A percentile compares a stretch with the other conserved stretches of the same genome.
Conservation (phyloP, 2,888 invertebrate genomes). For the Vanessa cardui region DNA sequence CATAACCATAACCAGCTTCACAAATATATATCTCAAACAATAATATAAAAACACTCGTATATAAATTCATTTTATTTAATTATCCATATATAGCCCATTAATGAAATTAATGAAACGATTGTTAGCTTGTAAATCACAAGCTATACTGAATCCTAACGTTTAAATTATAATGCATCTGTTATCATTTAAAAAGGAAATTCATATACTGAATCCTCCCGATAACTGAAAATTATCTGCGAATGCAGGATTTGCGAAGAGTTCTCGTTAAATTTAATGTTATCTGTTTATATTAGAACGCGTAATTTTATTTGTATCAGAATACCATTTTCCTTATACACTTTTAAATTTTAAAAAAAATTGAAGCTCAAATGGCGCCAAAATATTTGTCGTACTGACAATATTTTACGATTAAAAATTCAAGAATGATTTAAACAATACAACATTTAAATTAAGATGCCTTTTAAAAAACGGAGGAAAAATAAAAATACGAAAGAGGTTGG, state of each 20-base stretch:
- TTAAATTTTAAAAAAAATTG: not conserved
- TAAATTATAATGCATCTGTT: slow-evolving; percentile 50
- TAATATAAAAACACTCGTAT: slow-evolving; percentile 56
- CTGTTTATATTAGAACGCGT: slow-evolving; percentile 10
- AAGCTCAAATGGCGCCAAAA: not conserved
- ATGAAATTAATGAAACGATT: slow-evolving; percentile 41
- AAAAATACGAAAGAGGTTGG: slow-evolving; percentile 8
- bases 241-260: slow-evolving; percentile 43
- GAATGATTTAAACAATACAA: not conserved
- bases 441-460: not conserved
- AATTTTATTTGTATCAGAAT: not conserved
- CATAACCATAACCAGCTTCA: slow-evolving; percentile 67
- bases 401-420: not conserved
- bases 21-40: slow-evolving; percentile 54
- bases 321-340: not conserved
- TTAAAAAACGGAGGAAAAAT: not conserved
- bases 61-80: slow-evolving; percentile 53
- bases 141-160: slow-evolving; percentile 58
- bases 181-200: slow-evolving; percentile 57
- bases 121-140: slow-evolving; percentile 56
- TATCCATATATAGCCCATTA: slow-evolving; percentile 24
- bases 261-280: slow-evolving; percentile 25
- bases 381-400: not conserved
- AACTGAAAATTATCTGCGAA: slow-evolving; percentile 46
- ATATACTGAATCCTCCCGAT: slow-evolving; percentile 57